Percentiles rank a stretch among this genome's conserved stretches.
These are phyloP conservation scores for Petrosia ficiformis DNA, from an alignment of 37 sponge, comb jelly and placozoan genomes.

Conservation along the genomic window DNA sequence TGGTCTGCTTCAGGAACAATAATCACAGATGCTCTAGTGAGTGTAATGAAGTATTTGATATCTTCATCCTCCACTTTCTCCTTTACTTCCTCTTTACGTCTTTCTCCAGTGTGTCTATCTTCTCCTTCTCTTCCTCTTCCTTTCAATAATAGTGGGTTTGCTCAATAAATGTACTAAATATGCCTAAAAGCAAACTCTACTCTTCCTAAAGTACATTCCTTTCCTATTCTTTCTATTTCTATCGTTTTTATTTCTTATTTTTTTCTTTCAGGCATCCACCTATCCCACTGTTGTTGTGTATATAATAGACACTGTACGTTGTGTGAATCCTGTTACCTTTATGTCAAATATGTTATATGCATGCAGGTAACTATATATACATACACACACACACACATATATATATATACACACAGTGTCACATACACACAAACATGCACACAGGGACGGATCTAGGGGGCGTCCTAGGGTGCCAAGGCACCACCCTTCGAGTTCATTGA, in stretches of 20 bases:
- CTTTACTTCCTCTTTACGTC: too few relatives aligned
- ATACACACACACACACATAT: background rate
- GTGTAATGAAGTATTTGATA: background rate
- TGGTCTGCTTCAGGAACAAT: conserved; percentile 98
- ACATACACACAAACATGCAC: too few relatives aligned
- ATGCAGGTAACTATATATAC: conserved; percentile 51
- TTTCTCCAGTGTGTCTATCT: too few relatives aligned
- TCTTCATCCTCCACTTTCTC: too few relatives aligned
- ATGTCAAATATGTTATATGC: conserved; percentile 99
- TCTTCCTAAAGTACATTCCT: background rate
- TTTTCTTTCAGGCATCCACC: conserved; percentile 54
- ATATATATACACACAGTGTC: too few relatives aligned
- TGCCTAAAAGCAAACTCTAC: too few relatives aligned
- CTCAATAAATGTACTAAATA: conserved; percentile 1
- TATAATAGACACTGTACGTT: conserved; percentile 90
- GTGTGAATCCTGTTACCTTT: conserved; percentile 93
- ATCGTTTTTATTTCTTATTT: background rate
- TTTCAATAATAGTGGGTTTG: background rate
- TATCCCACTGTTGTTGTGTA: conserved; percentile 94
- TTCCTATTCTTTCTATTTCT: background rate
- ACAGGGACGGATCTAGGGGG: too few relatives aligned
- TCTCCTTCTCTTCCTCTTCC: background rate
- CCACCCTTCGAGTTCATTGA: too few relatives aligned
- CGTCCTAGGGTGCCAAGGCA: background rate
- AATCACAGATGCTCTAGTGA: conserved; percentile 88